These are phyloP conservation scores for Coreius guichenoti DNA, from an alignment of 2,797 vertebrate genomes.

Conservation along the genomic window DNA sequence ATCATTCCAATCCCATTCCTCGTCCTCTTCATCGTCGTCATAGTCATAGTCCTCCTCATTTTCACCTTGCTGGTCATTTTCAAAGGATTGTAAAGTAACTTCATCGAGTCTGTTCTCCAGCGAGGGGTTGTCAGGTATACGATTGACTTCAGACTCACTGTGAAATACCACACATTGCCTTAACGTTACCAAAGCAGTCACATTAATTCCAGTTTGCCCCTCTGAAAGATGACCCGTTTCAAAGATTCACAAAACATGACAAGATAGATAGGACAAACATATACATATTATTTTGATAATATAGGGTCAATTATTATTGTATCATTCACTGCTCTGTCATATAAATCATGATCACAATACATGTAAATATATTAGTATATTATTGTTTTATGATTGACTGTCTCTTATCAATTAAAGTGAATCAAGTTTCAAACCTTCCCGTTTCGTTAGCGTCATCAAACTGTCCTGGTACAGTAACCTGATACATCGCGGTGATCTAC, in stretches of 20 bases:
- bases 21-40: constrained; percentile 68
- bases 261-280: not conserved
- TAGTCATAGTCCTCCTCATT: constrained; percentile 67
- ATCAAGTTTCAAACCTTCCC: constrained; percentile 72
- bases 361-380: not conserved
- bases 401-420: not conserved
- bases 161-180: not conserved
- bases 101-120: constrained; percentile 52
- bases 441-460: constrained; percentile 87
- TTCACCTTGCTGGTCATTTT: constrained; percentile 53
- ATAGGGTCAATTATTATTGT: not conserved
- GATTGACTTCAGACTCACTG: constrained; percentile 10
- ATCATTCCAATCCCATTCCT: constrained; percentile 86
- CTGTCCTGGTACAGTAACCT: constrained; percentile 81
- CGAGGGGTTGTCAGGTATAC: not conserved
- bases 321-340: not conserved
- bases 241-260: not conserved
- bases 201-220: not conserved
- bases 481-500: constrained; percentile 43
- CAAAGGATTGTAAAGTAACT: constrained; percentile 48
- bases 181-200: not conserved
- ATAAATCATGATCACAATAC: not conserved
- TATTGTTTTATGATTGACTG: not conserved
- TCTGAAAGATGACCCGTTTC: not conserved
- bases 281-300: not conserved